phyloP scores from a whole-genome alignment of 2,113 vertebrate genomes.

The Callocephalon fimbriatum region DNA sequence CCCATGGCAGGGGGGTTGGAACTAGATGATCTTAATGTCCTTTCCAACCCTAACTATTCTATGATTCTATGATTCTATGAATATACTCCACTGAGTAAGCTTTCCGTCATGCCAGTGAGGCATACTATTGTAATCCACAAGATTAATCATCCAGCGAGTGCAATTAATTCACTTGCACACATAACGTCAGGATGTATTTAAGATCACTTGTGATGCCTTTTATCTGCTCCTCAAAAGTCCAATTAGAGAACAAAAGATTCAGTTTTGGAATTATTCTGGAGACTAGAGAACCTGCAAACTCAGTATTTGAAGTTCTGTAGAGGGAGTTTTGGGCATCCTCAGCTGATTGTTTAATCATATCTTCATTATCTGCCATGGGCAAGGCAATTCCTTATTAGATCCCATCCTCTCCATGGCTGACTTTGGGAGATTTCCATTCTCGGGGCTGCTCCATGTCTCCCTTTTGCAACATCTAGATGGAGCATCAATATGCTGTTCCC shows the following conservation, averaged over 20 bases:
- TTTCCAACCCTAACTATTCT: no score
- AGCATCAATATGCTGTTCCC: not conserved
- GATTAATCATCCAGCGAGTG: not conserved
- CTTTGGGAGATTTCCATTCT: not conserved
- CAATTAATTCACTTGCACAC: not conserved
- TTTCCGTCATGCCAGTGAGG: not conserved
- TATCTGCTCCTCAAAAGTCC: not conserved
- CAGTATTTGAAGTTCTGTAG: not conserved
- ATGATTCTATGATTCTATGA: no score
- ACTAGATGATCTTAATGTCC: no score
- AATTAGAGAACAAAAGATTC: not conserved
- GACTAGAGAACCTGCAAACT: not conserved
- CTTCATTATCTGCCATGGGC: not conserved
- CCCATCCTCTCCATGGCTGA: not conserved
- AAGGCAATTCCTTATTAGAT: not conserved
- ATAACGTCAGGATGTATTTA: not conserved
- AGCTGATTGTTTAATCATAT: not conserved
- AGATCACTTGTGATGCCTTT: not conserved
- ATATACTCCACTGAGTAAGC: not conserved
- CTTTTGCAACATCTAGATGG: not conserved
- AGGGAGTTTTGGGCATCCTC: not conserved
- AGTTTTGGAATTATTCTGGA: not conserved
- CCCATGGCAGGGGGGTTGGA: no score
- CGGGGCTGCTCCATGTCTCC: not conserved
- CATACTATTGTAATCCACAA: not conserved